phyloP scores from a whole-genome alignment of 2,113 vertebrate genomes.

The Microtus montanus region DNA sequence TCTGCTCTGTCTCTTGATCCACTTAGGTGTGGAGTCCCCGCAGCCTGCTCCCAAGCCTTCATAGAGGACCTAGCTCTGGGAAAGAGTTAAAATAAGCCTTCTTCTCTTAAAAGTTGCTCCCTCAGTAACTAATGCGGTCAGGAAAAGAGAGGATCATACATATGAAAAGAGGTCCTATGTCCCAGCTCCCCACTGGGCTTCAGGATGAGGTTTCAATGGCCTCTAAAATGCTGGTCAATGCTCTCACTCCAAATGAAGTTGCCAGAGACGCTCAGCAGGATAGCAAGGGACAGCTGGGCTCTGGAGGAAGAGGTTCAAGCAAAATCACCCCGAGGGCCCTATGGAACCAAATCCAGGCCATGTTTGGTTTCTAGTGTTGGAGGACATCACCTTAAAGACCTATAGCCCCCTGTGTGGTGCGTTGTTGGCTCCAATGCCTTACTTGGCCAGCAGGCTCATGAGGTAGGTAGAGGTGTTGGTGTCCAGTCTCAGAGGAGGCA shows the following conservation, averaged over 20 bases:
- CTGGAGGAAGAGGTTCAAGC: neutral
- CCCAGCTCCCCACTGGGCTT: neutral
- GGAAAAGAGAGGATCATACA: neutral
- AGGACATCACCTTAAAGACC: neutral
- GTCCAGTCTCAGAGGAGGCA: constrained; percentile 96
- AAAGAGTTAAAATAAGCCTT: neutral
- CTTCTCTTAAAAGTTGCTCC: neutral
- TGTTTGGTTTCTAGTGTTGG: neutral
- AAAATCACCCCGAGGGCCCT: neutral
- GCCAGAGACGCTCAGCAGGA: neutral
- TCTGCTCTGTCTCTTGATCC: neutral
- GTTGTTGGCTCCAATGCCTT: constrained; percentile 66
- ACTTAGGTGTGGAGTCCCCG: neutral
- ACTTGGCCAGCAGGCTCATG: constrained; percentile 98
- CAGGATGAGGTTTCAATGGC: neutral
- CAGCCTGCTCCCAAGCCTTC: neutral
- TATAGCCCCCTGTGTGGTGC: accelerated
- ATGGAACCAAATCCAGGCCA: neutral
- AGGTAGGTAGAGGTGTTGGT: constrained; percentile 95
- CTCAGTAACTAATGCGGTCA: neutral
- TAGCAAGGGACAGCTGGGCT: neutral
- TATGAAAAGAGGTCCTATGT: neutral
- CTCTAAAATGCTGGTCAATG: neutral
- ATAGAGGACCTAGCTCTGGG: neutral
- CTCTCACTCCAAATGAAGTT: neutral